Evolutionary conservation across 2,888 invertebrate genomes (phyloP).

Genomic region (Eupithecia inturbata): DNA sequence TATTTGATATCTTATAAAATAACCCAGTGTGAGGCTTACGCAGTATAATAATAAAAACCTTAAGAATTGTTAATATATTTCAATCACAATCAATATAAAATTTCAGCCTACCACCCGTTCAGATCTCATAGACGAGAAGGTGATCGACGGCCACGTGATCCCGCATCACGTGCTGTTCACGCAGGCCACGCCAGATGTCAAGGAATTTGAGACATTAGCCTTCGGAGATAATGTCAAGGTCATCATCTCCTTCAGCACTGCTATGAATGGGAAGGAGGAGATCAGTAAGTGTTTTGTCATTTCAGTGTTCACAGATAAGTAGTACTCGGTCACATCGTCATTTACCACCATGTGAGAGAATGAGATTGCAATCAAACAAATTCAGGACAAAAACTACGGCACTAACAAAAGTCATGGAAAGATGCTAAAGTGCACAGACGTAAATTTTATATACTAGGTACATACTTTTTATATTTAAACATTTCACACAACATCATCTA

Average conservation of each 20-base stretch:
- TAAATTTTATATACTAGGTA: too few relatives aligned
- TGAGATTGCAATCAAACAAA: too few relatives aligned
- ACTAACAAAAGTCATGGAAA: too few relatives aligned
- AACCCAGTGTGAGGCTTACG: too few relatives aligned
- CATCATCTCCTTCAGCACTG: conserved; percentile 90
- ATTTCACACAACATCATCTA: neutral
- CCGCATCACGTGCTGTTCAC: conserved; percentile 94
- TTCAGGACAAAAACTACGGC: too few relatives aligned
- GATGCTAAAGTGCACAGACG: too few relatives aligned
- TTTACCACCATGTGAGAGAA: too few relatives aligned
- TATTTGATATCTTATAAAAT: too few relatives aligned
- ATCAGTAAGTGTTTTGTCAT: conserved; percentile 82
- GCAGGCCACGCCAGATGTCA: conserved; percentile 89
- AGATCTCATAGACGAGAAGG: conserved; percentile 91
- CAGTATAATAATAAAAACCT: too few relatives aligned
- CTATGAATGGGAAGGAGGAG: conserved; percentile 86
- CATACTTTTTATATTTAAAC: neutral
- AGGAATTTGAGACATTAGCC: conserved; percentile 91
- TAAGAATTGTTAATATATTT: neutral
- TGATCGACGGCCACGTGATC: conserved; percentile 95
- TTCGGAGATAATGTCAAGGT: conserved; percentile 93
- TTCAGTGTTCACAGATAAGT: neutral
- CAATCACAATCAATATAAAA: conserved; percentile 17
- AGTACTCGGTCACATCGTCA: too few relatives aligned
- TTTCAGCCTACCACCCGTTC: conserved; percentile 87